Evolutionary conservation across 1,140 invertebrate genomes (phyloP).

Genomic region (Ectropis grisescens): DNA sequence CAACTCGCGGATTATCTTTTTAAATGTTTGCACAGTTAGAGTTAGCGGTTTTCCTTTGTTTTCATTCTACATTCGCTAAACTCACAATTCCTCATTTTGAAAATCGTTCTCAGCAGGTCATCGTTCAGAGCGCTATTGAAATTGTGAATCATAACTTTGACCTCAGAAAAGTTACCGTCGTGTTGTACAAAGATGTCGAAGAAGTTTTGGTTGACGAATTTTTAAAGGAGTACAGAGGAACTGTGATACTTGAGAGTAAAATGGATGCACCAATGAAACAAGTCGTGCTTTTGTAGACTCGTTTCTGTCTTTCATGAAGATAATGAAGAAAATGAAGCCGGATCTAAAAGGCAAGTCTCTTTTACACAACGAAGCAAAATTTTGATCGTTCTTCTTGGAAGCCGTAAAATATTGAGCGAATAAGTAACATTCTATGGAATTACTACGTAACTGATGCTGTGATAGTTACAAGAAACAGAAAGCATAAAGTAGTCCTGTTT

Average conservation of each 20-base stretch:
- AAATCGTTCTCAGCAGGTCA: too few relatives aligned
- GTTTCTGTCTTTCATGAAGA: constrained; percentile 29
- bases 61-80: constrained; percentile 2
- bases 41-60: too few relatives aligned
- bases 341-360: constrained; percentile 37
- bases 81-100: too few relatives aligned
- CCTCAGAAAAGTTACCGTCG: constrained; percentile 21
- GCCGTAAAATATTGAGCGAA: constrained; percentile 9
- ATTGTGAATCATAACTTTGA: constrained; percentile 30
- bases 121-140: constrained; percentile 3
- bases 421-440: constrained; percentile 33
- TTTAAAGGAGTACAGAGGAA: constrained; percentile 16
- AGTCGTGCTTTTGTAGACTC: constrained; percentile 31
- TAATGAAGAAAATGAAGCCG: constrained; percentile 28
- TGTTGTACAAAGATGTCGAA: constrained; percentile 21
- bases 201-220: constrained; percentile 16
- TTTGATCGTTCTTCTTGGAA: constrained; percentile 29
- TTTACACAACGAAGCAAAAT: constrained; percentile 28
- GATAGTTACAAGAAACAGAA: constrained; percentile 22
- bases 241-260: constrained; percentile 23
- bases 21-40: too few relatives aligned
- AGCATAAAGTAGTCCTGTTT: too few relatives aligned
- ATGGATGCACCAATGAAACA: constrained; percentile 19
- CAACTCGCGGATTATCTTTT: too few relatives aligned
- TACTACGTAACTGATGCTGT: constrained; percentile 31